These are phyloP conservation scores for Meta bourneti DNA, from an alignment of 2,888 invertebrate genomes.

Conservation along the genomic window DNA sequence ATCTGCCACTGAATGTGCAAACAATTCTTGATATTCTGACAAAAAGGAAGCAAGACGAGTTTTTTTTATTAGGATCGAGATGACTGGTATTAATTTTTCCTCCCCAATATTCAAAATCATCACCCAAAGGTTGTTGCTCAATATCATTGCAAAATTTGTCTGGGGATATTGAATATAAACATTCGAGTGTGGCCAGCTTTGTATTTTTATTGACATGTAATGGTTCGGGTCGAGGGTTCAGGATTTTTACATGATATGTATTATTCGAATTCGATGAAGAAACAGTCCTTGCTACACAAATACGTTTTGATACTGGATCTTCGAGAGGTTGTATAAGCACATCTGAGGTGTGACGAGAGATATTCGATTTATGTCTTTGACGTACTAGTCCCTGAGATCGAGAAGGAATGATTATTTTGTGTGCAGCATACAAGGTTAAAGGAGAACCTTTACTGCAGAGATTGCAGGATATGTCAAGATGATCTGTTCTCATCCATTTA, in stretches of 20 bases:
- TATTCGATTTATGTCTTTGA: neutral
- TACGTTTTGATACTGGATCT: neutral
- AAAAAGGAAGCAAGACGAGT: neutral
- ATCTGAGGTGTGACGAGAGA: neutral
- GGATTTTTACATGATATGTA: neutral
- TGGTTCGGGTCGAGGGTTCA: neutral
- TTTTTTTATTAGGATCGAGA: neutral
- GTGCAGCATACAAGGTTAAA: neutral
- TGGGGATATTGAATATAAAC: neutral
- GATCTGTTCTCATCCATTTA: neutral
- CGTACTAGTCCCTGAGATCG: neutral
- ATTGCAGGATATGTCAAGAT: neutral
- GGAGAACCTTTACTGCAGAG: neutral
- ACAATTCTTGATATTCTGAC: neutral
- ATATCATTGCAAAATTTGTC: neutral
- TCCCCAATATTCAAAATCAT: no score
- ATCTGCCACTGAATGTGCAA: neutral
- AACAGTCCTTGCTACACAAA: neutral
- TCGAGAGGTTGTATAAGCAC: neutral
- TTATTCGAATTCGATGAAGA: neutral
- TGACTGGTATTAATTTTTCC: neutral
- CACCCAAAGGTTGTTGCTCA: neutral
- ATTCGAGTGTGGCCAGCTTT: neutral
- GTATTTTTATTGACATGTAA: neutral
- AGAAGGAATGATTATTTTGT: neutral